Evolutionary conservation across 1,140 invertebrate genomes (phyloP).

Genomic region (Brachystomella parvula): DNA sequence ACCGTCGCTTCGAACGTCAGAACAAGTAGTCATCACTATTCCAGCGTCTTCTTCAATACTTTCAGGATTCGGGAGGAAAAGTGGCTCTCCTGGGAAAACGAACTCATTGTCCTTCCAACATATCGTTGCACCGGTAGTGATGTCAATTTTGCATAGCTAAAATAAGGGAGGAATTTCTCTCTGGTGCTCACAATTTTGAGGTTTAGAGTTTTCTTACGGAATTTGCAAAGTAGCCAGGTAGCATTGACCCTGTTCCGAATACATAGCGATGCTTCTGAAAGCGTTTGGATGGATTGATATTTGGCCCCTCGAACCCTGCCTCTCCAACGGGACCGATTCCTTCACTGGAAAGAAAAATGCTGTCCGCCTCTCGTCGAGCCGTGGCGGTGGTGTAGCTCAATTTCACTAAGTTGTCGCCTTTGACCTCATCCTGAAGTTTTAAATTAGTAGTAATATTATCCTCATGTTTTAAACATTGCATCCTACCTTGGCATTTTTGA

Average conservation of each 20-base stretch:
- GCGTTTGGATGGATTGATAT: slow-evolving; percentile 41
- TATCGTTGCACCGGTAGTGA: slow-evolving; percentile 38
- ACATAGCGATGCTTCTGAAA: slow-evolving; percentile 43
- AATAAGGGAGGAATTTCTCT: slow-evolving; percentile 8
- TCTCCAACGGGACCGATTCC: slow-evolving; percentile 27
- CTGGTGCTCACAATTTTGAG: neutral
- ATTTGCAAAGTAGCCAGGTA: slow-evolving; percentile 40
- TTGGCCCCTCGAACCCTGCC: slow-evolving; percentile 41
- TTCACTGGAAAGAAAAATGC: slow-evolving; percentile 35
- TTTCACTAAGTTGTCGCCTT: slow-evolving; percentile 31
- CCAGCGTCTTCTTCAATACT: slow-evolving; percentile 42
- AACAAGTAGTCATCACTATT: slow-evolving; percentile 36
- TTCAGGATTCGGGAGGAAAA: slow-evolving; percentile 41
- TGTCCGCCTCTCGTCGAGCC: slow-evolving; percentile 34
- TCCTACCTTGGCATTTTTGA: slow-evolving; percentile 37
- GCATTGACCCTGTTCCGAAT: slow-evolving; percentile 44
- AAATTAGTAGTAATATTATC: neutral
- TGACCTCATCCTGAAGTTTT: slow-evolving; percentile 27
- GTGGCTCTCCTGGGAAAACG: slow-evolving; percentile 42
- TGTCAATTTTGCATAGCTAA: slow-evolving; percentile 43
- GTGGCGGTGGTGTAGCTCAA: slow-evolving; percentile 30
- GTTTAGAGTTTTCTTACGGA: slow-evolving; percentile 29
- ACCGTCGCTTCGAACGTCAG: slow-evolving; percentile 32
- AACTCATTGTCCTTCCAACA: slow-evolving; percentile 40
- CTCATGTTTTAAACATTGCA: neutral